Conservation (phyloP, 2,888 invertebrate species). For the Onthophagus sagittarius region DNA sequence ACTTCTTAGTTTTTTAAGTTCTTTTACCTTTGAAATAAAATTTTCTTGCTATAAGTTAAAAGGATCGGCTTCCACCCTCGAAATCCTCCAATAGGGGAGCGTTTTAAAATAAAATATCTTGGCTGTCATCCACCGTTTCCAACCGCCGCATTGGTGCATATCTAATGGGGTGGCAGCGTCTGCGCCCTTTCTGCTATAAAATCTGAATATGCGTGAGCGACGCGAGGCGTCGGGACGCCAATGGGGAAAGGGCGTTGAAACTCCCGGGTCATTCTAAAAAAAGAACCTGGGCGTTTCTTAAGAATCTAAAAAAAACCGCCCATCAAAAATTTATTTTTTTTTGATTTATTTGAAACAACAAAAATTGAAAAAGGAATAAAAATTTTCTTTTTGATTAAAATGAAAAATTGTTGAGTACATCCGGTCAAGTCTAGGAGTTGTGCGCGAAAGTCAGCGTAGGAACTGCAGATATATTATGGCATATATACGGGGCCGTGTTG, state of each 20-base stretch:
- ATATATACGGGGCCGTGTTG: conserved; percentile 47
- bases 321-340: no score
- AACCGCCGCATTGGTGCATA: conserved; percentile 47
- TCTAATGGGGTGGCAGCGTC: conserved; percentile 48
- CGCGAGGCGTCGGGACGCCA: neutral
- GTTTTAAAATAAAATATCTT: conserved; percentile 46
- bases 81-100: conserved; percentile 45
- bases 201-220: conserved; percentile 43
- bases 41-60: neutral
- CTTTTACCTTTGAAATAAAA: neutral
- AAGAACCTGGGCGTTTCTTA: no score
- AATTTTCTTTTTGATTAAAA: neutral
- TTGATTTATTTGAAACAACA: no score
- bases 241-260: neutral
- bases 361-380: no score
- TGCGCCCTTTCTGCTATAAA: conserved; percentile 42
- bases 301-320: no score
- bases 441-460: conserved; percentile 19
- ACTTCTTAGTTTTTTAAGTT: neutral
- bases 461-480: conserved; percentile 49
- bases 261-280: neutral
- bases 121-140: neutral
- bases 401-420: neutral
- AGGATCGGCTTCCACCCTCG: conserved; percentile 7
- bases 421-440: conserved; percentile 1